phyloP scores from a whole-genome alignment of 2,888 invertebrate genomes.

The Cyrtodaria siliqua region DNA sequence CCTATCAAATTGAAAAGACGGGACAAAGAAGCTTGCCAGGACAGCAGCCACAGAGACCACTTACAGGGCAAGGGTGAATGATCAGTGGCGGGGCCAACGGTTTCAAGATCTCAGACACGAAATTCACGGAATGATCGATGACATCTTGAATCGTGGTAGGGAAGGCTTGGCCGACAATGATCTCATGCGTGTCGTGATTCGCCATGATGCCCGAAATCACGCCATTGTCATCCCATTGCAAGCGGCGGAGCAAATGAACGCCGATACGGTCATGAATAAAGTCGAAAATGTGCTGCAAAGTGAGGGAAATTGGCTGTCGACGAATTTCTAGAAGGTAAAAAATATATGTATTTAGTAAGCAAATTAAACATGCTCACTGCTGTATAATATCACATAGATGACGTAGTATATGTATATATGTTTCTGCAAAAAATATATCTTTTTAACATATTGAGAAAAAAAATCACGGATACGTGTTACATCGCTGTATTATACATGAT shows the following conservation, averaged over 20 bases:
- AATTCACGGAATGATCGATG: slow-evolving; percentile 7
- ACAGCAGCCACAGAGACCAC: slow-evolving; percentile 5
- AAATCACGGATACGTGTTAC: too few species aligned
- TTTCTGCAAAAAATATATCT: too few species aligned
- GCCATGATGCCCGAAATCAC: slow-evolving; percentile 1
- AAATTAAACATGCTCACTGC: too few species aligned
- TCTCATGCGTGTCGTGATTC: slow-evolving; percentile 4
- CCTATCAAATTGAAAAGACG: too few species aligned
- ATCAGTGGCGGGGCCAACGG: slow-evolving; percentile 11
- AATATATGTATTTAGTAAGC: too few species aligned
- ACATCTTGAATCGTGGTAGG: background rate
- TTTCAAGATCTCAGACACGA: background rate
- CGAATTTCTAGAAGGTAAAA: slow-evolving; percentile 10
- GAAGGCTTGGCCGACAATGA: too few species aligned
- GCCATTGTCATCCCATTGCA: slow-evolving; percentile 7
- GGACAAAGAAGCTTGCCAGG: background rate
- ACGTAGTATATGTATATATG: too few species aligned
- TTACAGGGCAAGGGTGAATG: slow-evolving; percentile 7
- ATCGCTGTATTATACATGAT: too few species aligned
- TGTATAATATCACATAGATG: too few species aligned
- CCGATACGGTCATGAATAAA: slow-evolving; percentile 9
- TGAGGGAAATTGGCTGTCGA: slow-evolving; percentile 10
- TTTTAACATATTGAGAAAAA: too few species aligned
- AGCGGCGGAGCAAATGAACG: background rate
- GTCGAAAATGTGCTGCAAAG: slow-evolving; percentile 20